These are phyloP conservation scores for Mola mola DNA, from an alignment of 2,113 vertebrate genomes.

Conservation along the genomic window DNA sequence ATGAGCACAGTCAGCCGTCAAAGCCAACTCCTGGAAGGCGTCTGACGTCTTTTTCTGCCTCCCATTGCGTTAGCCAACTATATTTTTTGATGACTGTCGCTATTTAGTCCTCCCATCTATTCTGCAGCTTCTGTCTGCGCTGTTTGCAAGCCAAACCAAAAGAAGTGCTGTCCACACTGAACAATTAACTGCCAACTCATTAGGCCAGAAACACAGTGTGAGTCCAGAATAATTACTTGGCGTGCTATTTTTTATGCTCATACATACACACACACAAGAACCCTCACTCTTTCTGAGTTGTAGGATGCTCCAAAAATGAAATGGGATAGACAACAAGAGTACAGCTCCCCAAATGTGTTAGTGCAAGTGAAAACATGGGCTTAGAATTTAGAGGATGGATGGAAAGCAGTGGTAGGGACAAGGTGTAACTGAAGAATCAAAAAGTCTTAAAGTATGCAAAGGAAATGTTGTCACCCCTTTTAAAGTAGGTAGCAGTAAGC, in stretches of 20 bases:
- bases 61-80: conserved; percentile 11
- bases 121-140: conserved; percentile 3
- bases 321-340: conserved; percentile 13
- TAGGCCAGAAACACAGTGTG: conserved; percentile 61
- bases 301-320: conserved; percentile 25
- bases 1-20: no score
- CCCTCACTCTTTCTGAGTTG: conserved; percentile 13
- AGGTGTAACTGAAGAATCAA: conserved; percentile 18
- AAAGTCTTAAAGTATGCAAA: conserved; percentile 53
- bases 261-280: conserved; percentile 4
- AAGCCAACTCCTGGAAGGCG: conserved; percentile 1
- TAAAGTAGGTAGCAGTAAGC: no score
- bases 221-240: conserved; percentile 59
- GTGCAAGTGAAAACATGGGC: conserved; percentile 16
- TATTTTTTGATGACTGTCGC: conserved; percentile 32
- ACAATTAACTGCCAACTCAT: conserved; percentile 66
- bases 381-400: conserved; percentile 32
- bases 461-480: conserved; percentile 49
- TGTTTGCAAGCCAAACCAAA: conserved; percentile 38
- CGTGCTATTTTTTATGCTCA: conserved; percentile 9
- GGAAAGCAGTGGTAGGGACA: conserved; percentile 7
- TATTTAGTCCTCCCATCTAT: conserved; percentile 29
- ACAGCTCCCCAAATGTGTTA: conserved; percentile 46
- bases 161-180: conserved; percentile 46
- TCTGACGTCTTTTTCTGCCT: conserved; percentile 10